phyloP scores from a whole-genome alignment of 2,797 vertebrate species.

The Acrocephalus scirpaceus region DNA sequence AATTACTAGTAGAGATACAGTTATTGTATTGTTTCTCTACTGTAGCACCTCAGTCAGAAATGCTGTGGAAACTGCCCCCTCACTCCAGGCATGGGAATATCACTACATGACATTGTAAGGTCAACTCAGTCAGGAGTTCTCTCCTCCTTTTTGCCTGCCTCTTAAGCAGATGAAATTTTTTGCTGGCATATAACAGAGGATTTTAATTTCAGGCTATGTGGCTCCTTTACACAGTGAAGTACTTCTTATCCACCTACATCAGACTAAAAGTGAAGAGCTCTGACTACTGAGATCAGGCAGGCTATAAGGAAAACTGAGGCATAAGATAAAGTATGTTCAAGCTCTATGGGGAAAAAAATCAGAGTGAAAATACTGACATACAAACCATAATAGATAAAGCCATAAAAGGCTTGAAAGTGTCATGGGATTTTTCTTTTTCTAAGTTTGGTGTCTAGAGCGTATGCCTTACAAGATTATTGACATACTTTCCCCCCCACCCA shows the following conservation, averaged over 20 bases:
- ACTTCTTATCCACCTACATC: not conserved
- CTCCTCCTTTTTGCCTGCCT: not conserved
- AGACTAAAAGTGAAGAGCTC: not conserved
- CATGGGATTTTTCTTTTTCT: not conserved
- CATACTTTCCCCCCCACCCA: rapidly evolving
- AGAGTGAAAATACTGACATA: not conserved
- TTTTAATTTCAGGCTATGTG: not conserved
- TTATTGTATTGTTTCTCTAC: not conserved
- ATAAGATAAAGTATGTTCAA: not conserved
- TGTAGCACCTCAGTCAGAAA: not conserved
- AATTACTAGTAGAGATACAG: not conserved
- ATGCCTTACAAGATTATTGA: not conserved
- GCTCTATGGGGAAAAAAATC: not conserved
- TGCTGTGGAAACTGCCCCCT: not conserved
- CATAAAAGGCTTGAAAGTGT: not conserved
- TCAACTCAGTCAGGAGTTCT: not conserved
- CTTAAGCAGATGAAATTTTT: not conserved
- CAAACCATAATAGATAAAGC: not conserved
- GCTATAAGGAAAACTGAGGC: not conserved
- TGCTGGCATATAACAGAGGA: not conserved
- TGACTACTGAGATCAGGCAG: not conserved
- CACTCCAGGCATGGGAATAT: rapidly evolving
- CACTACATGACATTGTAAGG: not conserved
- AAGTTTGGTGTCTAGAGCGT: not conserved
- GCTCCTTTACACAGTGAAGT: not conserved